Evolutionary conservation across 2,797 vertebrate species (phyloP), one percentile per base, ranked within the genome.

Genomic region (Euthynnus affinis): DNA sequence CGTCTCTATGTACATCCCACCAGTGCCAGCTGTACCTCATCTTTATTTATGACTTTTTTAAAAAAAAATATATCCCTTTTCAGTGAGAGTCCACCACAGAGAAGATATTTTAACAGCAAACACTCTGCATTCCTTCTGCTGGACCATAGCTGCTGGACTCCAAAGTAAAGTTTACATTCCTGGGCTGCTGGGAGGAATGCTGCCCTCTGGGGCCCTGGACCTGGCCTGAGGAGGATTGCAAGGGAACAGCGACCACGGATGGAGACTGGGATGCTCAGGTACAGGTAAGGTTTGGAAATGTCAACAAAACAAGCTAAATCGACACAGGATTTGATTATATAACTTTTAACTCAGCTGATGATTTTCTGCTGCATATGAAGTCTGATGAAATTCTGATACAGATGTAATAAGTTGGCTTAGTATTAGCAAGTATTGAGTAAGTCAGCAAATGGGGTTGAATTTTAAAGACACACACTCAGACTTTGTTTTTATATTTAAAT

Each of bases 141-240:
- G 81, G 78, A 78, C 18, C 22, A 14, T 66, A 80, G 61, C 55
- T 76, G 59, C 52, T 76, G 65, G 56, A 86, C 80, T 94, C 95
- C 94, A 95, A 95, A 94, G 87, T 92, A 95, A 95, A 95, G 95
- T 93, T 95, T 88, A 90, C 95, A 95, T 95, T 96, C 94, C 89
- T 89, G 71, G 74, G 87, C 87, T 71, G 72, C 60, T 49, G 81
- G 49, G 79, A 86, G 84, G 89, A 90, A 91, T 85, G 88, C 86
- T 82, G 82, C 88, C 76, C 87, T 81, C 83, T 82, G 61, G 80
- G 76, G 83, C 65, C 77, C 68, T 52, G 79, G 85, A 79, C 48
- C 62, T 42, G 72, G 44, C 51, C 74, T 42, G 7, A 42, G 70
- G 23, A 49, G 72, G n/a, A 80, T 69, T 68, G 71, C 73, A 85